Base-by-base conservation (phyloP, 2,888 invertebrate genomes). In the Rapana venosa region DNA sequence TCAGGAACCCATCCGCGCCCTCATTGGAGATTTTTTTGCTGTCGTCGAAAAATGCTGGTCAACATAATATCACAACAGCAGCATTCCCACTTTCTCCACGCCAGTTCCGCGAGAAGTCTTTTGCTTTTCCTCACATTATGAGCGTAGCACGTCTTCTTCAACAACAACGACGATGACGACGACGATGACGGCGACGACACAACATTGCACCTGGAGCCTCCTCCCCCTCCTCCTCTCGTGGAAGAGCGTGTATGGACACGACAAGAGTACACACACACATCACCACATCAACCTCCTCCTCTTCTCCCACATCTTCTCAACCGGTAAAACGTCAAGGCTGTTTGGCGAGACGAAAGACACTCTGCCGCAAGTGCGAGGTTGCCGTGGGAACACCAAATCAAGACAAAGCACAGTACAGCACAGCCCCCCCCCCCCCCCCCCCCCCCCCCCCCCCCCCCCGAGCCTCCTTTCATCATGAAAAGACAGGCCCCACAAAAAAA, bases 321-420 rank as follows among this genome's bases (percentile, higher is more conserved):
- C 81, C 81, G 81, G 81, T 83, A 83, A 83, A 83, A 83, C 22
- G 81, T 83, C 81, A 83, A 83, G 81, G 81, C 81, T 83, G 32
- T 83, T 30, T 83, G 81, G 81, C 81, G 47, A 83, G 36, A 83
- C 81, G 81, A 83, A 83, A 83, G 81, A 83, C 81, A 83, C 81
- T 83, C 81, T 47, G 47, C 81, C 36, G 47, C 81, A 83, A 83
- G 81, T 36, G 36, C 22, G 36, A 83, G 81, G 81, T 83, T 83
- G 81, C 81, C 47, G 36, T 22, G 81, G 81, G 47, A 83, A 83
- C 81, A 83, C 81, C 81, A 47, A n/a, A 83, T 83, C 36, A 83
- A 83, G 36, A 83, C 81, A 22, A 83, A 83, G 81, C 81, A 83
- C 81, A 81, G 81, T 36, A 81, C 30, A 83, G 36, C 81, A 83